Base-by-base conservation (phyloP, 2,888 invertebrate species). In the Calephelis perditalis region DNA sequence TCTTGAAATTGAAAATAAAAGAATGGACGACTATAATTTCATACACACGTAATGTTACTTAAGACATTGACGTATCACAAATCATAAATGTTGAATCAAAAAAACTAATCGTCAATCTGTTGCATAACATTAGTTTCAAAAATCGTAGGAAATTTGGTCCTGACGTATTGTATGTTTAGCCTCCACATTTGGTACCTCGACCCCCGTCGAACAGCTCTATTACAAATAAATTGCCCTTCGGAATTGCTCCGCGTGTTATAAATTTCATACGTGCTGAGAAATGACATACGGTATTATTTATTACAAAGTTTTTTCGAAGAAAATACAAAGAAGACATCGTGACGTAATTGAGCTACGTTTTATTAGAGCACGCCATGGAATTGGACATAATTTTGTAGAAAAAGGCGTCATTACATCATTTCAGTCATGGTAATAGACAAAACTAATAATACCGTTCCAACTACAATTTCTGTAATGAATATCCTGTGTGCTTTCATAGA, bases 261-360 rank as follows among this genome's bases (percentile, higher is more conserved):
- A 87, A 87, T 88, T 87, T 86, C 88, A 90, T 90, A 90, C 90
- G 87, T 89, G 90, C 90, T 90, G 90, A 87, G 90, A 89, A 90
- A 89, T 86, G 89, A 89, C 90, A 90, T 88, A 88, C 86, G 90
- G 88, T 81, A 84, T 86, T 88, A 89, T 90, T 90, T 89, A 89
- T 88, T 84, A 86, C 82, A 73, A 73, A 74, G 74, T 72, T 78
- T 78, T 80, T 82, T 82, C 71, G 76, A 77, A 79, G 76, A 81
- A 85, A 85, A 84, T 75, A 84, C 77, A 86, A 86, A 87, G 81
- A 86, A 87, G 88, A 86, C 86, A 85, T 88, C 84, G 80, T 86
- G 81, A 84, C 76, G 83, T 89, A 90, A 89, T 90, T 89, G 87
- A 84, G 83, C 82, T 73, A 65, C 78, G 78, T 84, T 83, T 82